Evolutionary conservation across 2,113 vertebrate genomes (phyloP).

Genomic region (Coturnix japonica): DNA sequence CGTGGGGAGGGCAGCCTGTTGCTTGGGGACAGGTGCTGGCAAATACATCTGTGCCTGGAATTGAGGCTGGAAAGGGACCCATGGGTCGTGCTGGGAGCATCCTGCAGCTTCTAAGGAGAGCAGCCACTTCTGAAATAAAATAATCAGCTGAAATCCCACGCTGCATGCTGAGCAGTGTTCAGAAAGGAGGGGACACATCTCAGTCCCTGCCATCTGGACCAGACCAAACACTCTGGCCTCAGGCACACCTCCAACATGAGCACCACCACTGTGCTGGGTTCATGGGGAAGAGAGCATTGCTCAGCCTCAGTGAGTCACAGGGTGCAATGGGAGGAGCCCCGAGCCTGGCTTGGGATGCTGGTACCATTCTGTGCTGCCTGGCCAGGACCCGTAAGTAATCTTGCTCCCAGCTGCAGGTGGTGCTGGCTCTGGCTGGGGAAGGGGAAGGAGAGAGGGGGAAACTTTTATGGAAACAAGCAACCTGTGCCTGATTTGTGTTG

Average conservation of each 20-base stretch:
- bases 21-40: slow-evolving; percentile 34
- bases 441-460: neutral
- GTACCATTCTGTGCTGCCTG: neutral
- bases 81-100: slow-evolving; percentile 29
- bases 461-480: slow-evolving; percentile 70
- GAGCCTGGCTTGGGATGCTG: too few relatives aligned
- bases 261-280: neutral
- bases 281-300: neutral
- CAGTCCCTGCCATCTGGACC: neutral
- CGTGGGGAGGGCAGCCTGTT: neutral
- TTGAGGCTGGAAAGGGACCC: slow-evolving; percentile 32
- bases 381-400: neutral
- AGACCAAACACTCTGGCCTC: neutral
- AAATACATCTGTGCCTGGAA: neutral
- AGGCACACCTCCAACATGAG: neutral
- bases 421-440: neutral
- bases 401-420: neutral
- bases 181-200: neutral
- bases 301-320: neutral
- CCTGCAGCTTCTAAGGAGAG: slow-evolving; percentile 7
- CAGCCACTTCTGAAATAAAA: fast-evolving
- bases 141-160: neutral
- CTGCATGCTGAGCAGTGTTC: neutral
- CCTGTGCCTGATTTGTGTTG: slow-evolving; percentile 58
- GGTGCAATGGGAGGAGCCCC: neutral